Conservation (phyloP, 2,113 vertebrate species). For the Sula dactylatra region DNA sequence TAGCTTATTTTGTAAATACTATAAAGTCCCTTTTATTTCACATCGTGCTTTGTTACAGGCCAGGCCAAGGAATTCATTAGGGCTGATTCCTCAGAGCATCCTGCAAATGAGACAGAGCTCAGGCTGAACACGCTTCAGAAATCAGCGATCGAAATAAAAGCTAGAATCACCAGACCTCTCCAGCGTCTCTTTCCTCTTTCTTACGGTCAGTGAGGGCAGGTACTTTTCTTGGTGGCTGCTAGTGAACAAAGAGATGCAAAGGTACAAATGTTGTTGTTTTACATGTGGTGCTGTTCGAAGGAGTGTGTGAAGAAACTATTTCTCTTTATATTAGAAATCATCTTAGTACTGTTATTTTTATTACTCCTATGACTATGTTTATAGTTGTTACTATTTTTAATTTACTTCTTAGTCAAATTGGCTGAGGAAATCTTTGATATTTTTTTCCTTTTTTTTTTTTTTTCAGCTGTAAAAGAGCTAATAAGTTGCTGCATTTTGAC, state of each 20-base stretch:
- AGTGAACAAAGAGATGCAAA: conserved; percentile 7
- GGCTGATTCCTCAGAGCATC: not conserved
- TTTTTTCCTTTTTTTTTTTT: fast-evolving
- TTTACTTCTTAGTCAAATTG: not conserved
- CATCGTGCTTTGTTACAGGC: not conserved
- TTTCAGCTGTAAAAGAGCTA: not conserved
- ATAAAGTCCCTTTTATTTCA: not conserved
- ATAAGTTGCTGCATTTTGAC: not conserved
- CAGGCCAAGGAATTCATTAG: not conserved
- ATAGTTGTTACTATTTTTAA: not conserved
- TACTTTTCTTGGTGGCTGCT: not conserved
- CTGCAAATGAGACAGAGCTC: not conserved
- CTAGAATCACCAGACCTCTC: not conserved
- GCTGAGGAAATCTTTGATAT: not conserved
- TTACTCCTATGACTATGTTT: not conserved
- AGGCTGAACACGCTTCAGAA: not conserved
- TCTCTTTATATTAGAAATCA: not conserved
- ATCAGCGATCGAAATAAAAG: not conserved
- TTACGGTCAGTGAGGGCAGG: not conserved
- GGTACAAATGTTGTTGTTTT: not conserved
- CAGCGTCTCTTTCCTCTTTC: not conserved
- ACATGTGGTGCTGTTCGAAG: not conserved
- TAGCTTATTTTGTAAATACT: conserved; percentile 16
- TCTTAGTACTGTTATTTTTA: not conserved
- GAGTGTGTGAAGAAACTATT: not conserved